Percentiles rank a stretch among this genome's conserved stretches.
phyloP scores from a whole-genome alignment of 1,140 invertebrate species.

The Calliphora vicina region DNA sequence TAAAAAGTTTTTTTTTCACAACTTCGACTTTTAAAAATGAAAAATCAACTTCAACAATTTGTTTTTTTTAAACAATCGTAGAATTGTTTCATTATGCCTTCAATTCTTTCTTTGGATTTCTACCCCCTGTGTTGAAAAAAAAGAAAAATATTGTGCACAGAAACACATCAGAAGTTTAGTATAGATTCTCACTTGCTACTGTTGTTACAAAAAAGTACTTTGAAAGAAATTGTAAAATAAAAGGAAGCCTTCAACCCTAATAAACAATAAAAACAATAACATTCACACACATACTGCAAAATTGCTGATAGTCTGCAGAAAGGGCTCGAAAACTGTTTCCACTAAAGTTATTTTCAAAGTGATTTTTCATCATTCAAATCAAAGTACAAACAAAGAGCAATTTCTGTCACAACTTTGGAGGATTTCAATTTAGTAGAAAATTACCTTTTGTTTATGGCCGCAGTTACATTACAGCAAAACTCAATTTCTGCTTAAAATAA shows the following conservation, averaged over 20 bases:
- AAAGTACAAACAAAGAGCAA: background rate
- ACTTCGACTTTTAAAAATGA: background rate
- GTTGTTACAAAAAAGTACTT: background rate
- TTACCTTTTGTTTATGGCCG: background rate
- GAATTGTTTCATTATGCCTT: background rate
- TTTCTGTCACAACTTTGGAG: background rate
- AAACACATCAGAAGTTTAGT: background rate
- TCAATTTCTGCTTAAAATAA: no score
- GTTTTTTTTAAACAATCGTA: background rate
- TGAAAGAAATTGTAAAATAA: background rate
- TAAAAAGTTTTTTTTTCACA: background rate
- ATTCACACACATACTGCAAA: background rate
- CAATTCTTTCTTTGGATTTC: background rate
- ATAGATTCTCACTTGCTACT: background rate
- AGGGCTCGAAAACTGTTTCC: background rate
- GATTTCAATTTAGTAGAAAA: background rate
- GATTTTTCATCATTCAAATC: background rate
- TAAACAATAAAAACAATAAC: background rate
- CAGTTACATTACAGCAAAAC: no score
- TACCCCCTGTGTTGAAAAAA: background rate
- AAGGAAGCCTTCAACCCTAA: background rate
- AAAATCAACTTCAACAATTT: constrained; percentile 17
- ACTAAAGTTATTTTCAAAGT: constrained; percentile 2
- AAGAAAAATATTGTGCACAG: background rate
- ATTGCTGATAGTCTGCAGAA: background rate